Conservation (phyloP, 2,797 vertebrate genomes). For the Astyanax mexicanus region DNA sequence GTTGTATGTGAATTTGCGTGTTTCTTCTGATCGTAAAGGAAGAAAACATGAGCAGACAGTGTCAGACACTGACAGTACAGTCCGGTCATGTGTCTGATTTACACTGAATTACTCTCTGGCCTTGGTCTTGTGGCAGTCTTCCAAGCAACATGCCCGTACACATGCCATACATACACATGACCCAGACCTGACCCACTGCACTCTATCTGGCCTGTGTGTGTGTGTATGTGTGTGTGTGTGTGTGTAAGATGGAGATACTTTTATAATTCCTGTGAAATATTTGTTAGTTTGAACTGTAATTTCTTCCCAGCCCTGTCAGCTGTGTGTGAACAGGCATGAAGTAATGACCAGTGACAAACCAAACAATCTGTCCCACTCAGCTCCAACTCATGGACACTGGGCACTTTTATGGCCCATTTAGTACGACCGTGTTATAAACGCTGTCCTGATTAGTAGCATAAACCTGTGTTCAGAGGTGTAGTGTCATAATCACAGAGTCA, state of each 20-base stretch:
- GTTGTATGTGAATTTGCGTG: not conserved
- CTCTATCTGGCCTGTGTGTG: constrained; percentile 31
- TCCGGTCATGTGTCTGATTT: constrained; percentile 59
- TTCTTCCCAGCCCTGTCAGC: constrained; percentile 14
- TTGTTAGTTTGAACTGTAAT: not conserved
- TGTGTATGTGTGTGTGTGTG: constrained; percentile 26
- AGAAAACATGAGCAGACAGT: too few species aligned
- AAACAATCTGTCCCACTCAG: not conserved
- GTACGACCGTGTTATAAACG: constrained; percentile 63
- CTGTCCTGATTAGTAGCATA: constrained; percentile 68
- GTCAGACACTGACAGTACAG: constrained; percentile 45
- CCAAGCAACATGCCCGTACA: constrained; percentile 9
- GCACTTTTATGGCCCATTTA: constrained; percentile 68
- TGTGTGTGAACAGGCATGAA: constrained; percentile 10
- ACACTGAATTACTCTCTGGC: constrained; percentile 6
- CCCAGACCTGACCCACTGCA: constrained; percentile 27
- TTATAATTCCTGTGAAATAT: constrained; percentile 22
- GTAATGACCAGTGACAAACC: constrained; percentile 16
- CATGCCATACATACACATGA: not conserved
- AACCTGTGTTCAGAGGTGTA: constrained; percentile 48
- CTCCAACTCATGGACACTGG: not conserved
- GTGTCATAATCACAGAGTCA: not conserved
- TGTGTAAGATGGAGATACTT: constrained; percentile 26
- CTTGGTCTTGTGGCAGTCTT: constrained; percentile 2
- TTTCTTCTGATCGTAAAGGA: constrained; percentile 13